Evolutionary conservation across 2,113 vertebrate species (phyloP).

Genomic region (Phocoena phocoena): DNA sequence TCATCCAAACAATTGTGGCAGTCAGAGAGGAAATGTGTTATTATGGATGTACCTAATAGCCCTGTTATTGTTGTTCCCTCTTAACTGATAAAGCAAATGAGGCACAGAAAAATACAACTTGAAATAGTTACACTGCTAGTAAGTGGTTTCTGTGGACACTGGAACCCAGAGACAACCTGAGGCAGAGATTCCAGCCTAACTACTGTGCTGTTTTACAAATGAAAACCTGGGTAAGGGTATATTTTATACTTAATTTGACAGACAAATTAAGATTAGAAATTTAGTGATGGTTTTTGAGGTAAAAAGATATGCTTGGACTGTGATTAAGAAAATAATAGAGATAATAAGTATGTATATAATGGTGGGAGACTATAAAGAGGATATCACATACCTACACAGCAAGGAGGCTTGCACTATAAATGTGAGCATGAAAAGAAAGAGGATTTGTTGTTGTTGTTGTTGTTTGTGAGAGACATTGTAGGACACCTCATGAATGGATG

Average conservation of each 20-base stretch:
- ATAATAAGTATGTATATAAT: not conserved
- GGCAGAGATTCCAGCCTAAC: not conserved
- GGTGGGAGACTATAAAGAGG: not conserved
- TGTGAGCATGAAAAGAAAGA: not conserved
- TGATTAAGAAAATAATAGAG: not conserved
- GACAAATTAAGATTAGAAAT: not conserved
- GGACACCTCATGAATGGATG: not conserved
- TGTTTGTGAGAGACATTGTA: not conserved
- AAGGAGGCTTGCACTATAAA: not conserved
- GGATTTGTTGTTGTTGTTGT: not conserved
- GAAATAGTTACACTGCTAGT: not conserved
- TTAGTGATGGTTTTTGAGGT: not conserved
- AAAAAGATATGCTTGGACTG: not conserved
- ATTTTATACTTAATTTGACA: not conserved
- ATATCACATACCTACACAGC: not conserved
- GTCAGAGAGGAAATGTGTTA: not conserved
- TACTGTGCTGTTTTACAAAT: not conserved
- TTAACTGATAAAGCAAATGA: not conserved
- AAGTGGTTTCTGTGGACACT: not conserved
- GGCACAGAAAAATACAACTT: not conserved
- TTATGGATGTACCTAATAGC: not conserved
- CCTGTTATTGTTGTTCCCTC: not conserved
- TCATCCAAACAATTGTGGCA: not conserved
- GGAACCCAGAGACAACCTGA: not conserved
- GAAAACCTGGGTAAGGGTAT: not conserved